Base-by-base conservation (phyloP, 2,797 vertebrate species). In the Distichodus sexfasciatus region DNA sequence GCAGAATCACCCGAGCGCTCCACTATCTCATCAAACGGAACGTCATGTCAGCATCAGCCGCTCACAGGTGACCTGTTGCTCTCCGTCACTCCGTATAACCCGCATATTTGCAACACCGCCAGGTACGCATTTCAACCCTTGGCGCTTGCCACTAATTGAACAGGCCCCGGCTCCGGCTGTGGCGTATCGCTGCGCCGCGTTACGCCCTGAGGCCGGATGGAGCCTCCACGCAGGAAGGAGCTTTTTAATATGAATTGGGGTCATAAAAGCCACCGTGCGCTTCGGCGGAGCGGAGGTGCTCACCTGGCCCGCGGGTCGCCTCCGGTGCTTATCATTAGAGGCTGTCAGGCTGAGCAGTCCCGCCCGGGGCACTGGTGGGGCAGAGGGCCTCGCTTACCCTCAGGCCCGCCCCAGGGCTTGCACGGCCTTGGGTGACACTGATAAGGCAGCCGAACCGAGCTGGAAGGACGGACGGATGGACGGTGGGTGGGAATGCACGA, bases 371-470 rank as follows among this genome's bases (percentile, higher is more conserved):
- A 75, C 77, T 55, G 66, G 57, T 71, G 84, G 88, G 83, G 84
- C 85, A 87, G 73, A 83, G 83, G 79, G 81, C 82, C 82, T 83
- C 68, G 15, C 71, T 81, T 54, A 72, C 90, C 79, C 70, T n/a
- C 72, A 58, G 82, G 91, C 79, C 51, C 72, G 82, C 91, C 76
- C 41, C 17, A n/a, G 1, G 84, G 87, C 76, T 71, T 55, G 78
- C 75, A 41, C 72, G 79, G 73, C 77, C 59, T 79, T 72, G 74
- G 53, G 15, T 85, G 84, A 87, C 85, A 83, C 77, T 86, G 84
- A 83, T 75, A 78, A 79, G 79, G 55, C n/a, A n/a, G n/a, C n/a
- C n/a, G n/a, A n/a, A n/a, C n/a, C n/a, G n/a, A n/a, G n/a, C n/a
- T n/a, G n/a, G n/a, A n/a, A n/a, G n/a, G n/a, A n/a, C n/a, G n/a